Evolutionary conservation across 2,888 invertebrate genomes (phyloP).

Genomic region (Lobophora halterata): DNA sequence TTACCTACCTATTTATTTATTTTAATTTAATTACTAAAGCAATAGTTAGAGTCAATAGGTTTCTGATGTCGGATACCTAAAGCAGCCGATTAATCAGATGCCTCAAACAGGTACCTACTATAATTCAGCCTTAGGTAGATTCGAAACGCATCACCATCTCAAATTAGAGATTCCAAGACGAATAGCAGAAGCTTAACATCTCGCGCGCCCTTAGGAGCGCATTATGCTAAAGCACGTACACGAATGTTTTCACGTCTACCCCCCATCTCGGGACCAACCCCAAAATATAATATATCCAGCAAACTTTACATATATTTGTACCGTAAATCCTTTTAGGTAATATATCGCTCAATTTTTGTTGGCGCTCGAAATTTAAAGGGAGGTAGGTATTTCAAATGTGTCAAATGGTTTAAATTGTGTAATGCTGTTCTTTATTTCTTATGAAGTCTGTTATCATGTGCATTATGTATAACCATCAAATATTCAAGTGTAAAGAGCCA

Average conservation of each 20-base stretch:
- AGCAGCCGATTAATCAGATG: background rate
- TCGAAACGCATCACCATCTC: constrained; percentile 73
- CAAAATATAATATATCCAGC: constrained; percentile 79
- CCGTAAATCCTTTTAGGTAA: constrained; percentile 79
- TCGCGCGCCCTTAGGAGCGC: constrained; percentile 67
- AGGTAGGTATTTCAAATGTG: constrained; percentile 74
- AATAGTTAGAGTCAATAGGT: too few species aligned
- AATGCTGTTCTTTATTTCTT: constrained; percentile 47
- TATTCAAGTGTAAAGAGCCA: too few species aligned
- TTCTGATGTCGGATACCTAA: background rate
- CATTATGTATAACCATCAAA: too few species aligned
- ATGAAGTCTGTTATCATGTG: too few species aligned
- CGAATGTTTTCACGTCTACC: constrained; percentile 77
- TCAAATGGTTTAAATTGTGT: constrained; percentile 60
- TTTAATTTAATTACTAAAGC: too few species aligned
- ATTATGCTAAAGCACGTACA: constrained; percentile 78
- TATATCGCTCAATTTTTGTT: constrained; percentile 80
- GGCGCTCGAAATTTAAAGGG: constrained; percentile 71
- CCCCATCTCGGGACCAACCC: constrained; percentile 73
- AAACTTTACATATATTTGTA: constrained; percentile 82
- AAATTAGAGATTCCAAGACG: constrained; percentile 80
- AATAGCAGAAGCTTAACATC: constrained; percentile 74
- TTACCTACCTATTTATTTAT: too few species aligned
- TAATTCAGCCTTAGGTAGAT: constrained; percentile 38
- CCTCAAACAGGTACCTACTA: background rate